Conservation (phyloP, 2,888 invertebrate species). For the Sabellastarte sp. region DNA sequence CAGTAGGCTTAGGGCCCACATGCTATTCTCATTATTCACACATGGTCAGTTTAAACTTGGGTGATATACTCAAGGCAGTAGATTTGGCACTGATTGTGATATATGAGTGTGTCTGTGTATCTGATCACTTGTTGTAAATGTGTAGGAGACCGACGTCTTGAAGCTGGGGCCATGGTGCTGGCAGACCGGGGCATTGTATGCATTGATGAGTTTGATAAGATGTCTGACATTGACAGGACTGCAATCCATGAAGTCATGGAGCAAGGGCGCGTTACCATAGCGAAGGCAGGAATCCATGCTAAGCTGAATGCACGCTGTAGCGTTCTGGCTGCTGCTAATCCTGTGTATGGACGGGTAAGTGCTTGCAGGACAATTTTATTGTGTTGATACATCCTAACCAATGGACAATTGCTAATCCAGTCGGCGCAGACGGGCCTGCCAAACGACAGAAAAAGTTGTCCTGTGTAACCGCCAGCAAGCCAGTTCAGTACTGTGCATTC, state of each 20-base stretch:
- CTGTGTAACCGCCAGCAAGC: neutral
- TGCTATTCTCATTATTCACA: too few relatives aligned
- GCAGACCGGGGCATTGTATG: conserved; percentile 98
- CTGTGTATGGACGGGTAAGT: conserved; percentile 87
- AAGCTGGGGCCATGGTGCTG: conserved; percentile 99
- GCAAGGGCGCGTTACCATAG: conserved; percentile 91
- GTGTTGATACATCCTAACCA: too few relatives aligned
- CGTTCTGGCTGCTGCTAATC: conserved; percentile 98
- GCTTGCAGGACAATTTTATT: neutral
- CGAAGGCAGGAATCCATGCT: conserved; percentile 97
- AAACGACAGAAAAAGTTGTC: too few relatives aligned
- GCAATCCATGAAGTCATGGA: conserved; percentile 99
- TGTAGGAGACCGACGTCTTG: conserved; percentile 69
- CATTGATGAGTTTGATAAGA: conserved; percentile 94
- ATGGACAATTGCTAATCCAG: too few relatives aligned
- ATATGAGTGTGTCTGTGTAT: too few relatives aligned
- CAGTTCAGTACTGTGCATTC: too few relatives aligned
- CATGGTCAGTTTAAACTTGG: too few relatives aligned
- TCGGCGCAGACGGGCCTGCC: too few relatives aligned
- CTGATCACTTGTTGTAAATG: too few relatives aligned
- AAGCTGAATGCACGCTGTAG: conserved; percentile 95
- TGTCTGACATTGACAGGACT: conserved; percentile 98
- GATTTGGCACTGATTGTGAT: too few relatives aligned
- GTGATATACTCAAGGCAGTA: too few relatives aligned
- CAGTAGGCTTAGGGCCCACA: too few relatives aligned